A percentile compares a stretch with the other conserved stretches of the same genome.
Conservation (phyloP, 2,797 vertebrate species). For the Sebastes matsubarae region DNA sequence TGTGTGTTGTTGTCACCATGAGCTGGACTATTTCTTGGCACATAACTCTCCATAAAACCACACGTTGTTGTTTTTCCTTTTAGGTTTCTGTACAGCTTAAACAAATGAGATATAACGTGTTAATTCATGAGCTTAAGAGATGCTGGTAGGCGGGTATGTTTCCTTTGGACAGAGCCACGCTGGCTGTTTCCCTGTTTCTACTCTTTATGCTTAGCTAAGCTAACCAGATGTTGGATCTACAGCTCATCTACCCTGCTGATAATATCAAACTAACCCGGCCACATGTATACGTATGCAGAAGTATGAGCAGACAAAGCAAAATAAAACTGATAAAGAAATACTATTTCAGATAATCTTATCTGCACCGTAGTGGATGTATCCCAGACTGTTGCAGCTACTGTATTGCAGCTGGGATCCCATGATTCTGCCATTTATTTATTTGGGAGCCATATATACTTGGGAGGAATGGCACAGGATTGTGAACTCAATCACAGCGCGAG, state of each 20-base stretch:
- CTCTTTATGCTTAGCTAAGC: neutral
- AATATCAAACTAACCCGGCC: slow-evolving; percentile 12
- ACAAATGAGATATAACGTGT: neutral
- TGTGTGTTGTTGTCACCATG: too few relatives aligned
- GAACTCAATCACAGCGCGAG: slow-evolving; percentile 82
- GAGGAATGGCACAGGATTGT: slow-evolving; percentile 75
- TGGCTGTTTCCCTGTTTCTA: neutral
- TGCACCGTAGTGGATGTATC: slow-evolving; percentile 2
- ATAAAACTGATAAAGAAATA: slow-evolving; percentile 14
- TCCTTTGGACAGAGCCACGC: neutral
- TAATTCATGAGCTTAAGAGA: neutral
- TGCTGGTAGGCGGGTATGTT: neutral
- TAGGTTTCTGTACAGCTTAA: neutral
- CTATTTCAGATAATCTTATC: slow-evolving; percentile 53
- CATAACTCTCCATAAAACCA: neutral
- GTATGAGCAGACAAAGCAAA: slow-evolving; percentile 1
- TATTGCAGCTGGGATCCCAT: slow-evolving; percentile 57
- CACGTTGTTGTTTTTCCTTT: neutral
- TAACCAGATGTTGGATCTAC: neutral
- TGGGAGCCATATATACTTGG: slow-evolving; percentile 69
- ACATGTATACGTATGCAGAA: slow-evolving; percentile 1
- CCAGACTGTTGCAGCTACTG: slow-evolving; percentile 39
- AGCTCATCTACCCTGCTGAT: slow-evolving; percentile 9
- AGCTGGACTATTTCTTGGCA: neutral
- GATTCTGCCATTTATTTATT: slow-evolving; percentile 78